phyloP scores from a whole-genome alignment of 2,797 vertebrate genomes.

The Macropodus opercularis region DNA sequence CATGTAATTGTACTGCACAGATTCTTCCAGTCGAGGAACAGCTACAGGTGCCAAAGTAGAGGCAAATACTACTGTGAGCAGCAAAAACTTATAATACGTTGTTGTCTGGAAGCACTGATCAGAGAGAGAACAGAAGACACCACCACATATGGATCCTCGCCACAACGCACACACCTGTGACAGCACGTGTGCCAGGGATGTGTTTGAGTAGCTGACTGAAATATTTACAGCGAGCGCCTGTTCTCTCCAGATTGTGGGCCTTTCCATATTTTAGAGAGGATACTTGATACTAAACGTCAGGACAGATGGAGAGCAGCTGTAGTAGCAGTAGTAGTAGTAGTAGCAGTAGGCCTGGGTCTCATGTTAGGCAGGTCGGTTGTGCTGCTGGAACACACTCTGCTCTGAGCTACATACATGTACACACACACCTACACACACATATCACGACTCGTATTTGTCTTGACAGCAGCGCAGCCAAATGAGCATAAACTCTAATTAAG shows the following conservation, averaged over 20 bases:
- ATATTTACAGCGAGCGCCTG: too few species aligned
- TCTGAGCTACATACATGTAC: conserved; percentile 20
- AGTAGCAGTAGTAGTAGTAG: too few species aligned
- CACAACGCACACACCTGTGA: neutral
- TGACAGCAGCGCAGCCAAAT: conserved; percentile 25
- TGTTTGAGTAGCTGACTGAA: too few species aligned
- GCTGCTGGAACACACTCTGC: conserved; percentile 46
- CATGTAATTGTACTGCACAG: neutral
- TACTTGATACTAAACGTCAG: conserved; percentile 7
- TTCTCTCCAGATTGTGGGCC: neutral
- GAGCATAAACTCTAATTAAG: conserved; percentile 38
- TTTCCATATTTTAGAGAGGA: neutral
- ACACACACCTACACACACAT: conserved; percentile 16
- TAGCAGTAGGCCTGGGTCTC: too few species aligned
- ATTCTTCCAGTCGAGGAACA: neutral
- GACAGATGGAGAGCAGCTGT: too few species aligned
- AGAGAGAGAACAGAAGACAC: neutral
- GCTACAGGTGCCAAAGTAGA: conserved; percentile 4
- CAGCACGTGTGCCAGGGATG: too few species aligned
- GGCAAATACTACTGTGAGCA: neutral
- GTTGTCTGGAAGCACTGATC: neutral
- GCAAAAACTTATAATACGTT: neutral
- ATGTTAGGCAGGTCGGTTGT: too few species aligned
- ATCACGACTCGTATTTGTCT: conserved; percentile 19
- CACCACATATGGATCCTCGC: neutral